A percentile compares a stretch with the other conserved stretches of the same genome.
These are phyloP conservation scores for Chlorodrepanis virens DNA, from an alignment of 2,113 vertebrate genomes.

Conservation along the genomic window DNA sequence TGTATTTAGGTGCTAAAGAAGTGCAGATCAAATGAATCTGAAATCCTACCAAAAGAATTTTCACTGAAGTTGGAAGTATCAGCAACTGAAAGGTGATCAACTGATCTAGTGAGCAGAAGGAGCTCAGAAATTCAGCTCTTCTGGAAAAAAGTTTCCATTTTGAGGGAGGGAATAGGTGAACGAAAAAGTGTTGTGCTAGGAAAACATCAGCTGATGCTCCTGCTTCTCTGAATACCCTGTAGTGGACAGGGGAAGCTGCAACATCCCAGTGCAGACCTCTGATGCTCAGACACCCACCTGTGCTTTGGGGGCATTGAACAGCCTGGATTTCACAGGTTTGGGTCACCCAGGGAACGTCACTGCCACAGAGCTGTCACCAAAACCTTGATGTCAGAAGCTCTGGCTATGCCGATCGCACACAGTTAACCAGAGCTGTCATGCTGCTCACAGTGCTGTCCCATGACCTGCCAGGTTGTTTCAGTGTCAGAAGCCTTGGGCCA, in stretches of 20 bases:
- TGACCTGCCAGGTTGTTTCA: not conserved
- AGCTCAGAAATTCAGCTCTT: not conserved
- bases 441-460: fast-evolving
- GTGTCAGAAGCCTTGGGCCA: not conserved
- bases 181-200: not conserved
- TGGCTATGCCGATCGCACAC: not conserved
- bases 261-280: not conserved
- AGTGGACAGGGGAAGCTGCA: not conserved
- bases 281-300: not conserved
- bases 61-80: not conserved
- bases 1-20: not conserved
- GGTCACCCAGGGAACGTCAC: not conserved
- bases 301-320: not conserved
- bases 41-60: not conserved
- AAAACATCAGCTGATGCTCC: not conserved
- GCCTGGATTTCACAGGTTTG: not conserved
- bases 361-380: not conserved
- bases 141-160: not conserved
- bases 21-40: not conserved
- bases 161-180: not conserved
- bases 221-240: not conserved
- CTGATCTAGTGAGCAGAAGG: not conserved
- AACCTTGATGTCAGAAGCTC: not conserved
- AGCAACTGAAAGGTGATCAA: not conserved
- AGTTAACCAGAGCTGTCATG: not conserved